Evolutionary conservation across 2,797 vertebrate genomes (phyloP).

Genomic region (Pantherophis alleghaniensis): DNA sequence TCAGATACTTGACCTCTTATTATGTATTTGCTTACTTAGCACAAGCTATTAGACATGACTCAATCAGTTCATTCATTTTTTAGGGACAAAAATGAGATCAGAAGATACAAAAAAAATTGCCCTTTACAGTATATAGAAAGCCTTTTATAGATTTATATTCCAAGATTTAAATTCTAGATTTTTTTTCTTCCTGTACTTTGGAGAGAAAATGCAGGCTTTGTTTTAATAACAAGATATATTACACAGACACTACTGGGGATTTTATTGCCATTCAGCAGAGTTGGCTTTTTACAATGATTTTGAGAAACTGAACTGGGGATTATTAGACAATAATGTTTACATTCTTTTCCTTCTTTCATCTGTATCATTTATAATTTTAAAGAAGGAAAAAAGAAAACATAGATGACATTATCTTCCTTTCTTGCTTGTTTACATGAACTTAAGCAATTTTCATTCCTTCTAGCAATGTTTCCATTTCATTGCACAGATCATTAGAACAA

Average conservation of each 20-base stretch:
- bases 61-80: neutral
- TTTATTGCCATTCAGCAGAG: neutral
- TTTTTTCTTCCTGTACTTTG: neutral
- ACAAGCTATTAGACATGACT: neutral
- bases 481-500: slow-evolving; percentile 26
- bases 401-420: neutral
- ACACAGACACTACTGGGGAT: neutral
- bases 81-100: neutral
- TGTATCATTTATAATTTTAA: neutral
- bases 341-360: neutral
- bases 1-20: neutral
- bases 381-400: neutral
- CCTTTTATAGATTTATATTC: neutral
- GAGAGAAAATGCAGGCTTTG: neutral
- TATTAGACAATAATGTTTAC: neutral
- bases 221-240: neutral
- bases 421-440: neutral
- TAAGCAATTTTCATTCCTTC: slow-evolving; percentile 7
- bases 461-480: slow-evolving; percentile 5
- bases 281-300: neutral
- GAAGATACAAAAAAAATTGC: neutral
- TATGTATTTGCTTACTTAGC: neutral
- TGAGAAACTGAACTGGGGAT: neutral
- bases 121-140: neutral
- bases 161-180: neutral